Evolutionary conservation across 2,113 vertebrate genomes (phyloP).

Genomic region (Calypte anna): DNA sequence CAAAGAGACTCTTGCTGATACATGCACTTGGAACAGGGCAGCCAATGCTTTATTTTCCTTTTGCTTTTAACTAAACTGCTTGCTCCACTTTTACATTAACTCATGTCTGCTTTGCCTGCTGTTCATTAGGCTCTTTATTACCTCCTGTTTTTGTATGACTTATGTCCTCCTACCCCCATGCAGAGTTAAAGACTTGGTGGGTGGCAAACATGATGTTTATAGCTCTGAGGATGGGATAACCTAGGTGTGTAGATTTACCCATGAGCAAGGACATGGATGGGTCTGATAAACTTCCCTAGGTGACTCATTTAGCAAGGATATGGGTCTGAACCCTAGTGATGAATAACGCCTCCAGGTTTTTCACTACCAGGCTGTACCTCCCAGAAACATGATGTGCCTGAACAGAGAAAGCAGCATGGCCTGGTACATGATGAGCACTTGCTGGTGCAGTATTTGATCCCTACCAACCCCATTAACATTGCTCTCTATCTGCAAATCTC

Average conservation of each 20-base stretch:
- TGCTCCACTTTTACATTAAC: not conserved
- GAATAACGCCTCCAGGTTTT: not conserved
- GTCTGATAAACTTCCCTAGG: not conserved
- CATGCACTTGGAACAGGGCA: not conserved
- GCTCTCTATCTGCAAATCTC: not conserved
- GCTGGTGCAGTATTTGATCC: not conserved
- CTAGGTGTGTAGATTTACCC: not conserved
- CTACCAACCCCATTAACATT: not conserved
- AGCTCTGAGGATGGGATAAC: fast-evolving
- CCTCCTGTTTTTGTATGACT: not conserved
- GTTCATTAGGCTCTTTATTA: not conserved
- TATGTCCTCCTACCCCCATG: not conserved
- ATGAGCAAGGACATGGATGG: fast-evolving
- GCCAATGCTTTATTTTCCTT: not conserved
- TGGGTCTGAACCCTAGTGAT: fast-evolving
- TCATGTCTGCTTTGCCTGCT: not conserved
- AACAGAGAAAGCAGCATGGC: not conserved
- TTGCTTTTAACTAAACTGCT: not conserved
- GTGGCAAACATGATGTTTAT: not conserved
- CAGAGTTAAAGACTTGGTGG: not conserved
- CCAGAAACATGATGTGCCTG: not conserved
- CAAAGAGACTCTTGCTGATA: not conserved
- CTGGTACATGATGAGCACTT: not conserved
- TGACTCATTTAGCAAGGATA: not conserved
- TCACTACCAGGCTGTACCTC: not conserved